Percentiles rank a stretch among this genome's conserved stretches.
These are phyloP conservation scores for Kryphioiulus occultus DNA, from an alignment of 2,888 invertebrate genomes.

Conservation along the genomic window DNA sequence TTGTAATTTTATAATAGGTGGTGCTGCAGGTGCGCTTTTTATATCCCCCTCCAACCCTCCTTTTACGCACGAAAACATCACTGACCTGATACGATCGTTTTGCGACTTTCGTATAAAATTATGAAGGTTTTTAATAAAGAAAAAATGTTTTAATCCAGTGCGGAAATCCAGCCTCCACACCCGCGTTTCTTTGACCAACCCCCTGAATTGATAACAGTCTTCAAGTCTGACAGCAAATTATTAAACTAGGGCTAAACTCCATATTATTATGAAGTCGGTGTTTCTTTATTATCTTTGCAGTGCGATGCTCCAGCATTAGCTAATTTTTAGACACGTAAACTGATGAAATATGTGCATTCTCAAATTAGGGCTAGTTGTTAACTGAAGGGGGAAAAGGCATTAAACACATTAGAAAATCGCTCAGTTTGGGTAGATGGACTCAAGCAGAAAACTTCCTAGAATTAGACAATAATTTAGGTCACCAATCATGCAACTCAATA, in stretches of 20 bases:
- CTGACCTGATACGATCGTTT: background rate
- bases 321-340: background rate
- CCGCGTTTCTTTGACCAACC: background rate
- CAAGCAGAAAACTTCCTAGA: background rate
- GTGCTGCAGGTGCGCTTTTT: background rate
- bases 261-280: background rate
- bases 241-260: slow-evolving; percentile 9
- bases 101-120: background rate
- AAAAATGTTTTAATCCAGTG: background rate
- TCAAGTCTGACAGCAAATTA: background rate
- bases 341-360: background rate
- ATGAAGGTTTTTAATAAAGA: slow-evolving; percentile 15
- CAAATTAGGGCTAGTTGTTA: background rate
- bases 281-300: background rate
- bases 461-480: background rate
- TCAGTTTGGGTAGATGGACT: background rate
- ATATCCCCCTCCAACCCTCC: background rate
- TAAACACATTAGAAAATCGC: background rate
- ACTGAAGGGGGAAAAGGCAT: background rate
- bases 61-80: background rate
- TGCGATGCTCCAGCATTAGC: background rate
- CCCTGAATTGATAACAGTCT: slow-evolving; percentile 15
- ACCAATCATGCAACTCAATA: background rate
- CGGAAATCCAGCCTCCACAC: slow-evolving; percentile 22
- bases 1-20: slow-evolving; percentile 15